These are phyloP conservation scores for Muntiacus reevesi DNA, from an alignment of 2,113 vertebrate species.

Conservation along the genomic window DNA sequence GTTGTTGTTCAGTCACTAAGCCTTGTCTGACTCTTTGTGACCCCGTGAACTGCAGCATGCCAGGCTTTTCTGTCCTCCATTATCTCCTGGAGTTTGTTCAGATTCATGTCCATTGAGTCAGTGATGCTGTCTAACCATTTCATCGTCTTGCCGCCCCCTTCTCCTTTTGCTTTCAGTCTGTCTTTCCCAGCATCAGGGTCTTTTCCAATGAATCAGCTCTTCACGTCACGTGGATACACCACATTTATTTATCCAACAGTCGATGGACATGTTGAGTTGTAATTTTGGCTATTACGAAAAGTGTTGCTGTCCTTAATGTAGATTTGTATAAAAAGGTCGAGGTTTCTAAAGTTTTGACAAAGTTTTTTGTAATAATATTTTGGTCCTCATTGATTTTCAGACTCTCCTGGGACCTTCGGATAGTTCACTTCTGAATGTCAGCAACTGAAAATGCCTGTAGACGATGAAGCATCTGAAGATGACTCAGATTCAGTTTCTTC, in stretches of 20 bases:
- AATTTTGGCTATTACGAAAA: not conserved
- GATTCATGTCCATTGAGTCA: not conserved
- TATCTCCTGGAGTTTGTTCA: not conserved
- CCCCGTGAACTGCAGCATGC: not conserved
- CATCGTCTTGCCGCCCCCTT: not conserved
- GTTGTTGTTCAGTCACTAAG: not conserved
- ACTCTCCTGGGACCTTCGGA: slow-evolving; percentile 36
- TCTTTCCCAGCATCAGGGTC: not conserved
- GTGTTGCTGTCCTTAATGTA: not conserved
- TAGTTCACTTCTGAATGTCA: slow-evolving; percentile 66
- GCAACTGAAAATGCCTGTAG: slow-evolving; percentile 85
- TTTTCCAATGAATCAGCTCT: not conserved
- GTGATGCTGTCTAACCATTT: not conserved
- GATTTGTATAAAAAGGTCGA: not conserved
- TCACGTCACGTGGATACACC: not conserved
- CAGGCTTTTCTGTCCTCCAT: not conserved
- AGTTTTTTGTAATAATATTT: slow-evolving; percentile 43
- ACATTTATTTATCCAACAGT: not conserved
- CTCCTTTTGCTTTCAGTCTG: not conserved
- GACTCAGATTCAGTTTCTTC: slow-evolving; percentile 80
- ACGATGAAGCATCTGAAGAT: slow-evolving; percentile 87
- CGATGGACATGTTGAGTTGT: not conserved
- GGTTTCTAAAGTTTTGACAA: not conserved
- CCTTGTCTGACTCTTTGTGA: not conserved
- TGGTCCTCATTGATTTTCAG: slow-evolving; percentile 52